Evolutionary conservation across 2,888 invertebrate genomes (phyloP).

Genomic region (Drosophila siamana): DNA sequence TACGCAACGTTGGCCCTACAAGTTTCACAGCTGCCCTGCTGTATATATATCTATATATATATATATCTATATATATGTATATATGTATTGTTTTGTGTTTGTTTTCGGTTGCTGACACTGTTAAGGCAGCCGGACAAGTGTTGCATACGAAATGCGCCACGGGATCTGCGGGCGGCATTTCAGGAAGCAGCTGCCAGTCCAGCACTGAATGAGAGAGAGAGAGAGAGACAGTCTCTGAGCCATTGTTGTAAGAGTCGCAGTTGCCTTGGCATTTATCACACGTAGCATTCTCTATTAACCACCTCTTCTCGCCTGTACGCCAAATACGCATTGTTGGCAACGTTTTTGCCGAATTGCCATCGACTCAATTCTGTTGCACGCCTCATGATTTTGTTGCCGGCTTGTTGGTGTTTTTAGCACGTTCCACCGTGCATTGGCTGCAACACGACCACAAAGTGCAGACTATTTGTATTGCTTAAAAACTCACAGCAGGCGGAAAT

Average conservation of each 20-base stretch:
- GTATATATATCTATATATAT: neutral
- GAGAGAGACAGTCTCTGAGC: neutral
- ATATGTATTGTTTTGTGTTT: conserved; percentile 43
- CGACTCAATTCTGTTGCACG: conserved; percentile 14
- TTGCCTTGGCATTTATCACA: conserved; percentile 58
- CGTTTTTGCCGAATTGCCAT: conserved; percentile 13
- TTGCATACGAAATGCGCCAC: conserved; percentile 68
- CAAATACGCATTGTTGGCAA: conserved; percentile 17
- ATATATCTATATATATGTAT: neutral
- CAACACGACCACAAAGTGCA: conserved; percentile 1
- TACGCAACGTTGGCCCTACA: conserved; percentile 53
- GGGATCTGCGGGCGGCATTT: conserved; percentile 19
- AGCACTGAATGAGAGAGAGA: neutral
- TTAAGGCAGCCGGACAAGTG: conserved; percentile 69
- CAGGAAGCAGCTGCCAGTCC: conserved; percentile 23
- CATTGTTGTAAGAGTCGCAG: conserved; percentile 41
- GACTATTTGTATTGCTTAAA: conserved; percentile 8
- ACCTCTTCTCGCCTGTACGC: neutral
- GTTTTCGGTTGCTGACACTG: conserved; percentile 50
- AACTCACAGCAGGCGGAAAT: conserved; percentile 7
- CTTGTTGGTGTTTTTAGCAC: conserved; percentile 10
- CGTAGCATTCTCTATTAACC: conserved; percentile 50
- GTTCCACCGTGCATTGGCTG: neutral
- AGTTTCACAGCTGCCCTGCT: conserved; percentile 30
- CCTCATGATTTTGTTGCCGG: neutral